Conservation (phyloP, 2,113 vertebrate species). For the Recurvirostra avosetta region DNA sequence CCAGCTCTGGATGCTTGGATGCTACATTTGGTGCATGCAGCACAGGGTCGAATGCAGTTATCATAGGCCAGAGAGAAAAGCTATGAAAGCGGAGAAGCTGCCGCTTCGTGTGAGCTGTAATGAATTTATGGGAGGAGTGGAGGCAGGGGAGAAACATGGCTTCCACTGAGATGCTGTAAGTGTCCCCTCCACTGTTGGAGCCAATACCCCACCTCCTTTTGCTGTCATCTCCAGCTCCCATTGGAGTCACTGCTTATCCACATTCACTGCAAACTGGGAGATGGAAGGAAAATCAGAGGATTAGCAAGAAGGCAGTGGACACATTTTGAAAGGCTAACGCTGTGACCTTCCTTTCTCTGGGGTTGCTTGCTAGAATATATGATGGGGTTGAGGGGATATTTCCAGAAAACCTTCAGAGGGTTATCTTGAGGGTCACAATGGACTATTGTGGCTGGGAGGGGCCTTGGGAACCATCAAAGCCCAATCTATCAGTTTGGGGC, state of each 20-base stretch:
- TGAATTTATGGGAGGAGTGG: neutral
- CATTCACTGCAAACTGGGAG: neutral
- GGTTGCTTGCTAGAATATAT: neutral
- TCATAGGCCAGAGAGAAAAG: neutral
- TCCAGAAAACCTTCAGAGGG: neutral
- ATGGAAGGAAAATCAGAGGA: neutral
- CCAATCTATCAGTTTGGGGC: neutral
- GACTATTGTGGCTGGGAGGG: neutral
- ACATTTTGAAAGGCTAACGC: neutral
- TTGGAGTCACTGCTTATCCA: neutral
- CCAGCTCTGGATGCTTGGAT: neutral
- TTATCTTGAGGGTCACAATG: neutral
- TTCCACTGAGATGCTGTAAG: neutral
- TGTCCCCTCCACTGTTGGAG: accelerated
- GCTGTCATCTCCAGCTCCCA: neutral
- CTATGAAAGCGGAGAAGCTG: neutral
- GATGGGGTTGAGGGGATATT: neutral
- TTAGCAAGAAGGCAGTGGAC: neutral
- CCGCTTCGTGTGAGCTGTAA: neutral
- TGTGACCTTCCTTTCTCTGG: neutral
- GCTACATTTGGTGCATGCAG: accelerated
- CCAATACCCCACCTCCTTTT: neutral
- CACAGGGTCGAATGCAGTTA: accelerated
- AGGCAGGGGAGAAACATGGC: neutral
- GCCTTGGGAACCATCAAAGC: neutral